phyloP scores from a whole-genome alignment of 2,113 vertebrate genomes.

The Oryzias celebensis region DNA sequence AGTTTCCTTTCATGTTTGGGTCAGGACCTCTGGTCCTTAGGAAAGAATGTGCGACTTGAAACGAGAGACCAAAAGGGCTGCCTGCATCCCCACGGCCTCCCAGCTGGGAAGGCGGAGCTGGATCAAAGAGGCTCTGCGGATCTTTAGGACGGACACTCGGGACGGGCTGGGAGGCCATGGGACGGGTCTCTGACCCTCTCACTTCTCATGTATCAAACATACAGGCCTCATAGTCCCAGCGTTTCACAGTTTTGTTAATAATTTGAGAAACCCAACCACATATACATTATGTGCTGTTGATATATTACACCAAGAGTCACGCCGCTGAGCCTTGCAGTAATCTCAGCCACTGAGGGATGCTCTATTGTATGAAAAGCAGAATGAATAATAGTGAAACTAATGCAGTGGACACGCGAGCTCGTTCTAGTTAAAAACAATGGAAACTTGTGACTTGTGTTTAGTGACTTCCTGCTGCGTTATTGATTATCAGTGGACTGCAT shows the following conservation, averaged over 20 bases:
- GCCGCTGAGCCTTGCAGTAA: constrained; percentile 33
- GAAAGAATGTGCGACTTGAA: constrained; percentile 67
- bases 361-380: constrained; percentile 3
- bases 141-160: constrained; percentile 38
- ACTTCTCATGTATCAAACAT: constrained; percentile 21
- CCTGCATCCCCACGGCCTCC: constrained; percentile 47
- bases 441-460: no score
- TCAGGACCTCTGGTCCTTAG: constrained; percentile 61
- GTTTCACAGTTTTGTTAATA: constrained; percentile 42
- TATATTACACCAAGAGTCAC: constrained; percentile 29
- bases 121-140: constrained; percentile 62
- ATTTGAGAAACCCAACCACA: neutral
- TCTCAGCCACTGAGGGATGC: constrained; percentile 29
- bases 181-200: constrained; percentile 35
- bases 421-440: neutral
- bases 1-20: constrained; percentile 54
- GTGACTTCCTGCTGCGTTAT: no score
- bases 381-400: neutral
- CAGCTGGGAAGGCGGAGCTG: constrained; percentile 51
- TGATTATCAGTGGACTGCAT: no score
- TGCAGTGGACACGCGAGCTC: neutral
- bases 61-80: constrained; percentile 49
- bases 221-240: constrained; percentile 25
- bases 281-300: constrained; percentile 1
- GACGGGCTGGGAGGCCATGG: constrained; percentile 42